Base-by-base conservation (phyloP, 2,888 invertebrate genomes). In the Meliscaeva auricollis region DNA sequence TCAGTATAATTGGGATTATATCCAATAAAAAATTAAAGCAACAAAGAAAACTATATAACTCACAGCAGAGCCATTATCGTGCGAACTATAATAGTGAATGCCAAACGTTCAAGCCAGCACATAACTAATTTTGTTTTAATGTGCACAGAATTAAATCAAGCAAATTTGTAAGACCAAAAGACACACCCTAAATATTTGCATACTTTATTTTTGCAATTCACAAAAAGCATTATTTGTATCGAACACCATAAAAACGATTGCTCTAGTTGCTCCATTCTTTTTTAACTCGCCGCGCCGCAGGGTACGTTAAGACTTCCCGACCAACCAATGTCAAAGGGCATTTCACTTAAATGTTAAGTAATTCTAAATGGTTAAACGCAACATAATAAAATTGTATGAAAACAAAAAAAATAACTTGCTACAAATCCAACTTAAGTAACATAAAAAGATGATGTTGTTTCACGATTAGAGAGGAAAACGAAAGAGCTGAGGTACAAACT, bases 241-340 rank as follows among this genome's bases (percentile, higher is more conserved):
- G 35, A 60, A 82, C 15, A 38, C 26, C 11, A 20, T 15, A 68
- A 74, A 56, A 41, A 13, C 70, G 9, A 52, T 74, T 73, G 66
- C 66, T 77, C 73, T 11, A 69, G 38, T 78, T 83, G 46, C 7
- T 54, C 7, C 30, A 70, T 44, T 62, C 20, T 54, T 20, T 56
- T 46, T 30, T 20, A 75, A 30, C 7, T 20, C 11, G 52, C 60
- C 58, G 17, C 6, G 22, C 66, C 66, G 30, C 3, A 26, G 2
- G 2, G 4, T 17, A n/a, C 26, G 15, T 54, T 54, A 35, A 62
- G 17, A 22, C 60, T 70, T 50, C 46, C 66, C 66, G 35, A 50
- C 56, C 13, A 20, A 32, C 60, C 77, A 82, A 73, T 82, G 82
- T 78, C 73, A 82, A 82, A 73, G 66, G 72, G 68, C 78, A 78